Percentiles rank a stretch among this genome's conserved stretches.
phyloP scores from a whole-genome alignment of 2,113 vertebrate genomes.

The Gymnocephalus cernua region DNA sequence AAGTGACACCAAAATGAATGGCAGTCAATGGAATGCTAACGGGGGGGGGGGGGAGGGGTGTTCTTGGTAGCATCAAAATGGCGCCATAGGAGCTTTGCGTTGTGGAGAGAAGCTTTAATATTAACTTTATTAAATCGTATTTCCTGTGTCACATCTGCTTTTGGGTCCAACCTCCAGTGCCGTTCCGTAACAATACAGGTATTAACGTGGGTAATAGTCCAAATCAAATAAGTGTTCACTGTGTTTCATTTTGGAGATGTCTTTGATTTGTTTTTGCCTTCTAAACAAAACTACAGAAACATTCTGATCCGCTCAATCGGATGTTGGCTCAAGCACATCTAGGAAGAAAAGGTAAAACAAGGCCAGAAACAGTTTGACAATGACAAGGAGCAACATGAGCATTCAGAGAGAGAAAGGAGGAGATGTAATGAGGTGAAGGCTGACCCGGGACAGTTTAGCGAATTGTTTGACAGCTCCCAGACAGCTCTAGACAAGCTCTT shows the following conservation, averaged over 20 bases:
- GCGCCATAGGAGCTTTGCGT: too few relatives aligned
- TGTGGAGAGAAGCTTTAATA: too few relatives aligned
- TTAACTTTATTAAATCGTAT: too few relatives aligned
- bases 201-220: neutral
- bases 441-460: conserved; percentile 14
- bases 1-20: too few relatives aligned
- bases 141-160: too few relatives aligned
- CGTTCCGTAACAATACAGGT: too few relatives aligned
- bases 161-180: too few relatives aligned
- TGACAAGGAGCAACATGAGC: neutral
- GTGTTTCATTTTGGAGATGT: neutral
- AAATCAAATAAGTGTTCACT: neutral
- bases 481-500: conserved; percentile 36
- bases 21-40: too few relatives aligned
- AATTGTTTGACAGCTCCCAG: conserved; percentile 41
- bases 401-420: neutral
- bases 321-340: neutral
- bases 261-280: neutral
- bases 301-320: neutral
- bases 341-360: neutral
- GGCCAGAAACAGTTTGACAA: neutral
- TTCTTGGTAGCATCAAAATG: too few relatives aligned
- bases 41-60: too few relatives aligned
- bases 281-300: neutral
- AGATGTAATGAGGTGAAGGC: too few relatives aligned